Percentiles rank a stretch among this genome's conserved stretches.
phyloP scores from a whole-genome alignment of 2,888 invertebrate genomes.

The Metacarcinus magister region DNA sequence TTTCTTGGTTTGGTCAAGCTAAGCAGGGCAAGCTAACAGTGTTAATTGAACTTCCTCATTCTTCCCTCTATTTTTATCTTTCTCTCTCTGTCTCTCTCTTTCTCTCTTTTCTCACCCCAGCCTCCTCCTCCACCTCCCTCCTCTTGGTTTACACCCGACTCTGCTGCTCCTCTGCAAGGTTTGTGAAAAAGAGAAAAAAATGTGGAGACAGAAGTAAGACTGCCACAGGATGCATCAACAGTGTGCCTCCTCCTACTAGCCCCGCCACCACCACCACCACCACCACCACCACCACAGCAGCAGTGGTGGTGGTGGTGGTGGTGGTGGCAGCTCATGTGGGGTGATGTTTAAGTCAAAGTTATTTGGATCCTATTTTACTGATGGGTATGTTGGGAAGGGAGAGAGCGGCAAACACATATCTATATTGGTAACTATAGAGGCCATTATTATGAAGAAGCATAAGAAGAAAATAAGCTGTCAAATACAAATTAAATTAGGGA shows the following conservation, averaged over 20 bases:
- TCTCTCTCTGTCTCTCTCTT: background rate
- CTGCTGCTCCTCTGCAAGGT: conserved; percentile 76
- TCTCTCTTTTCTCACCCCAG: conserved; percentile 56
- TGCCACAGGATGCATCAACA: background rate
- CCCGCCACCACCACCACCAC: background rate
- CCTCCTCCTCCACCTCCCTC: conserved; percentile 59
- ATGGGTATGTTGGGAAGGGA: background rate
- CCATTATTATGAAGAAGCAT: background rate
- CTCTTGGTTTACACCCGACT: conserved; percentile 73
- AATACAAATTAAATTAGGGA: too few relatives aligned
- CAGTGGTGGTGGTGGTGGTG: background rate
- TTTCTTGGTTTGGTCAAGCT: background rate
- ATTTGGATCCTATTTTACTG: background rate
- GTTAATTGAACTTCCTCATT: background rate
- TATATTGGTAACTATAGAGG: background rate
- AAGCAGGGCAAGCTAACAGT: background rate
- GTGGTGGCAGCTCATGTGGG: background rate
- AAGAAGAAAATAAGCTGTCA: background rate
- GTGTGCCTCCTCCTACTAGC: conserved; percentile 6
- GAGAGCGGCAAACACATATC: background rate
- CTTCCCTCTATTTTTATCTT: background rate
- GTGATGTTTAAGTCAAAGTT: background rate
- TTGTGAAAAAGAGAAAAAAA: conserved; percentile 54
- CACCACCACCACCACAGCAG: background rate
- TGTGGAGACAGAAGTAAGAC: background rate